Conservation (phyloP, 2,113 vertebrate genomes). For the Indicator maculatus region DNA sequence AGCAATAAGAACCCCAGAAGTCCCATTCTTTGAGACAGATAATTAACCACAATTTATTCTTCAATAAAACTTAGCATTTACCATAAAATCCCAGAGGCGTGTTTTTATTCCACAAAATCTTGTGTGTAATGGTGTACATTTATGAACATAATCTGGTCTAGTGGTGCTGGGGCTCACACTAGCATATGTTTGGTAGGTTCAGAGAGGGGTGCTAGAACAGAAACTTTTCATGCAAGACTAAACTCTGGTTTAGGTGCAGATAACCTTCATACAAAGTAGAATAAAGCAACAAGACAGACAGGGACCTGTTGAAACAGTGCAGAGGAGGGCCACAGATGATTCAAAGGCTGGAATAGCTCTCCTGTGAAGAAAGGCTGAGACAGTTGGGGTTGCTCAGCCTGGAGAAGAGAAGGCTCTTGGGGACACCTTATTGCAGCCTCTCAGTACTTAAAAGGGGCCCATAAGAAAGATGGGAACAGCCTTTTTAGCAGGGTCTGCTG, state of each 20-base stretch:
- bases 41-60: constrained; percentile 45
- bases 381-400: too few species aligned
- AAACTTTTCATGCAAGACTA: background rate
- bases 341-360: too few species aligned
- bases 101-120: constrained; percentile 1
- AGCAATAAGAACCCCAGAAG: background rate
- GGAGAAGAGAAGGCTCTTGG: too few species aligned
- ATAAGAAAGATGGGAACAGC: too few species aligned
- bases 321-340: too few species aligned
- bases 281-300: background rate
- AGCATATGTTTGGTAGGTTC: background rate
- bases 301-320: too few species aligned
- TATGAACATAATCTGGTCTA: background rate
- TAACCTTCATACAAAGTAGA: background rate
- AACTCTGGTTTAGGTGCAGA: background rate
- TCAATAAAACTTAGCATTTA: background rate
- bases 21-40: background rate
- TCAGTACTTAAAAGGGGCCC: too few species aligned
- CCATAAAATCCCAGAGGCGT: background rate
- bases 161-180: background rate
- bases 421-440: too few species aligned
- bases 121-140: background rate
- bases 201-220: background rate
- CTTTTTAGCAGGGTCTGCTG: too few species aligned
- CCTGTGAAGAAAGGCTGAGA: too few species aligned